Conservation (phyloP, 53 echinoderm and acorn worm genomes). For the Pentamera pediparva region DNA sequence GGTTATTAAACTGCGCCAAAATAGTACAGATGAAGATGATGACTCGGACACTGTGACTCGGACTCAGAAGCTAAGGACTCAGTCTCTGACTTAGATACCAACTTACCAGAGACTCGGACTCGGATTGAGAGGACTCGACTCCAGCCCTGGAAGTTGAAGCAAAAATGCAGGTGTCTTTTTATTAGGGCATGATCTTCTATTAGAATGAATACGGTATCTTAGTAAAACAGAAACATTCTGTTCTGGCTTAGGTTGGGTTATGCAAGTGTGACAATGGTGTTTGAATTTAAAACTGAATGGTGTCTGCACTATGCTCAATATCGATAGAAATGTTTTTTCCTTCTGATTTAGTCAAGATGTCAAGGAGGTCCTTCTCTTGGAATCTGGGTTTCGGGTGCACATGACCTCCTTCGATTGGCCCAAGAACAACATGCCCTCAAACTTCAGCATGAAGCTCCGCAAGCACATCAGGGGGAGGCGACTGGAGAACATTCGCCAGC, state of each 20-base stretch:
- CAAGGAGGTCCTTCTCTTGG: constrained; percentile 82
- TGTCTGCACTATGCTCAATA: too few species aligned
- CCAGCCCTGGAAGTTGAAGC: too few species aligned
- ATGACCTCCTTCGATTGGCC: constrained; percentile 96
- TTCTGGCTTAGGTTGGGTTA: not conserved
- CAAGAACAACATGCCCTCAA: constrained; percentile 91
- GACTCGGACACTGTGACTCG: too few species aligned
- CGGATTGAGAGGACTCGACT: too few species aligned
- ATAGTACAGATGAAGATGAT: too few species aligned
- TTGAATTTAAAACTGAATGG: too few species aligned
- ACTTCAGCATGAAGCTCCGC: constrained; percentile 92
- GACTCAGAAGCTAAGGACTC: too few species aligned
- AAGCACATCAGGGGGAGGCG: constrained; percentile 75
- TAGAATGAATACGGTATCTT: not conserved
- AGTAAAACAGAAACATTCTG: not conserved
- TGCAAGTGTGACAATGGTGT: not conserved
- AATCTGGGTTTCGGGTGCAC: constrained; percentile 84
- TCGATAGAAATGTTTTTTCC: not conserved
- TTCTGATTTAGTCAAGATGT: constrained; percentile 55
- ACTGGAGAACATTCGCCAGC: constrained; percentile 67
- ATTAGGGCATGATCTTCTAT: too few species aligned
- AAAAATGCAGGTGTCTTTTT: too few species aligned
- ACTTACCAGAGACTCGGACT: too few species aligned
- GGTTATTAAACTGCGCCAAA: too few species aligned
- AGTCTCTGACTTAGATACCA: too few species aligned